Evolutionary conservation across 2,888 invertebrate species (phyloP).

Genomic region (Agrochola circellaris): DNA sequence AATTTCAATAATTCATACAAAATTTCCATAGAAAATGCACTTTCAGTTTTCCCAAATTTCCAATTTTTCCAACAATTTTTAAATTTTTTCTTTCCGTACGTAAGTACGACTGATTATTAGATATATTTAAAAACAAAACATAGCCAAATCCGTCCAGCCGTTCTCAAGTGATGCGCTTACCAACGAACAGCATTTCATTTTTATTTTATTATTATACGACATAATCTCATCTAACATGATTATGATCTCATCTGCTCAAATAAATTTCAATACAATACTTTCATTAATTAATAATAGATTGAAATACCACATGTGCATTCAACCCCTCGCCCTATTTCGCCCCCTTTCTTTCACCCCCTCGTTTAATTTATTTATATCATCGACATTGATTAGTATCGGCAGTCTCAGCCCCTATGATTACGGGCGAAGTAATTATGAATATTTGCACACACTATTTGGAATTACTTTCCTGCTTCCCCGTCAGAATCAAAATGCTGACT

Average conservation of each 20-base stretch:
- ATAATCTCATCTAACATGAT: background rate
- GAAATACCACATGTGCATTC: slow-evolving; percentile 51
- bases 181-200: too few species aligned
- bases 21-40: too few species aligned
- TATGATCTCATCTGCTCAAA: slow-evolving; percentile 15
- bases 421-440: slow-evolving; percentile 49
- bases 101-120: too few species aligned
- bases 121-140: too few species aligned
- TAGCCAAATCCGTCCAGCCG: too few species aligned
- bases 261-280: background rate
- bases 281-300: slow-evolving; percentile 29
- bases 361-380: slow-evolving; percentile 64
- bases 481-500: background rate
- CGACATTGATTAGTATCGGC: slow-evolving; percentile 69
- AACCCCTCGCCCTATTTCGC: slow-evolving; percentile 43
- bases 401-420: slow-evolving; percentile 43
- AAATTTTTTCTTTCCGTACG: too few species aligned
- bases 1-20: too few species aligned
- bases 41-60: too few species aligned
- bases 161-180: too few species aligned
- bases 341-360: slow-evolving; percentile 34
- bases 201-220: too few species aligned
- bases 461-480: background rate
- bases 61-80: too few species aligned
- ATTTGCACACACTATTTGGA: slow-evolving; percentile 33